A percentile compares a stretch with the other conserved stretches of the same genome.
These are phyloP conservation scores for Centrocercus urophasianus DNA, from an alignment of 2,113 vertebrate species.

Conservation along the genomic window DNA sequence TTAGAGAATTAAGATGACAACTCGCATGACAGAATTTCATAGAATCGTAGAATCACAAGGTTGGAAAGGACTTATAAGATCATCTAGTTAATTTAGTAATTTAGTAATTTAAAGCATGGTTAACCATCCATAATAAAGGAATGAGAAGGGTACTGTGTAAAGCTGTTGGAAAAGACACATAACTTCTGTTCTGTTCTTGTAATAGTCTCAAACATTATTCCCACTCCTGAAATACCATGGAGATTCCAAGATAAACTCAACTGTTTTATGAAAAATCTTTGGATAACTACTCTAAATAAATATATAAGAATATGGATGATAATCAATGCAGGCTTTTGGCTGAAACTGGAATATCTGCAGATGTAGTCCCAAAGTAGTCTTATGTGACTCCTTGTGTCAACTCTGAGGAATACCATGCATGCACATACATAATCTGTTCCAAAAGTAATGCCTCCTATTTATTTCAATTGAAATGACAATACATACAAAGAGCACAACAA, in stretches of 20 bases:
- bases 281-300: neutral
- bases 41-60: too few relatives aligned
- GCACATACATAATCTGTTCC: too few relatives aligned
- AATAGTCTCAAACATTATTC: neutral
- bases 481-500: too few relatives aligned
- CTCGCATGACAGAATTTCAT: neutral
- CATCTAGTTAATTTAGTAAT: too few relatives aligned
- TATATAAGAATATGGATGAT: neutral
- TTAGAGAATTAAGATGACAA: neutral
- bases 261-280: neutral
- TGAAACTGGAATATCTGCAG: neutral
- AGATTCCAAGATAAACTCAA: neutral
- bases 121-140: neutral
- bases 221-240: accelerated
- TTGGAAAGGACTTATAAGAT: too few relatives aligned
- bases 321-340: neutral
- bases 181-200: neutral
- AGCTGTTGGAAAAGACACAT: neutral
- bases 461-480: too few relatives aligned
- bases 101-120: neutral
- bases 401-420: neutral
- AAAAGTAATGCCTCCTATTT: too few relatives aligned
- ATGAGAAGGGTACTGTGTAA: neutral
- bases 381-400: neutral
- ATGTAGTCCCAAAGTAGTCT: neutral